Base-by-base conservation (phyloP, 2,113 vertebrate genomes). In the Cottus gobio region DNA sequence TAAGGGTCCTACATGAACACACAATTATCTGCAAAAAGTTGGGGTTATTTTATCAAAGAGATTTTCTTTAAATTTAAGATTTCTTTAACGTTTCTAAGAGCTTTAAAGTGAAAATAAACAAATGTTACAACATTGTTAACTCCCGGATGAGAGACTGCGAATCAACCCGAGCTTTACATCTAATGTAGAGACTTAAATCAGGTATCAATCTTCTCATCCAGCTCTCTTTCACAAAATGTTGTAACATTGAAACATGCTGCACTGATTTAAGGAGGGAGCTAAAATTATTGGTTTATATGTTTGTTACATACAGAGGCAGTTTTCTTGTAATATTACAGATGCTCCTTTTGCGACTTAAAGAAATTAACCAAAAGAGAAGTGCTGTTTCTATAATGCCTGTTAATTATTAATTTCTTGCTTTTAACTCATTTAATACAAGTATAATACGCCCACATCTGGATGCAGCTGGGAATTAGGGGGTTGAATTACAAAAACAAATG, bases 261-360 rank as follows among this genome's bases (percentile, higher is more conserved):
- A 44, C 26, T 31, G 6, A 63, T 7, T 18, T 3, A 58, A 30
- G 10, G 26, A 52, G 12, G 34, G 2, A 75, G 36, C 24, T 15
- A 42, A 20, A 39, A 42, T 3, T n/a, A 7, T 28, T 28, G 28
- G 18, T 64, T 56, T 39, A 11, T 20, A n/a, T 20, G 42, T 57
- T 67, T 60, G 28, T 39, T 5, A 24, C 16, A 50, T 15, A 28
- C 3, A 26, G 28, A 46, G 63, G 37, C 15, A 15, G 52, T 57
- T 28, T 48, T 39, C n/a, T 24, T 73, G 37, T 30, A 10, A 54
- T 65, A 42, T 52, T 63, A 54, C 18, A 75, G 22, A 63, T 36
- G 9, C 7, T 15, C 24, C 13, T 74, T 74, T 39, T 52, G 60
- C 9, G 2, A 50, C 20, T 50, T 26, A 0, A 56, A 12, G 24